Conservation (phyloP, 2,797 vertebrate genomes). For the Gallirallus australis region DNA sequence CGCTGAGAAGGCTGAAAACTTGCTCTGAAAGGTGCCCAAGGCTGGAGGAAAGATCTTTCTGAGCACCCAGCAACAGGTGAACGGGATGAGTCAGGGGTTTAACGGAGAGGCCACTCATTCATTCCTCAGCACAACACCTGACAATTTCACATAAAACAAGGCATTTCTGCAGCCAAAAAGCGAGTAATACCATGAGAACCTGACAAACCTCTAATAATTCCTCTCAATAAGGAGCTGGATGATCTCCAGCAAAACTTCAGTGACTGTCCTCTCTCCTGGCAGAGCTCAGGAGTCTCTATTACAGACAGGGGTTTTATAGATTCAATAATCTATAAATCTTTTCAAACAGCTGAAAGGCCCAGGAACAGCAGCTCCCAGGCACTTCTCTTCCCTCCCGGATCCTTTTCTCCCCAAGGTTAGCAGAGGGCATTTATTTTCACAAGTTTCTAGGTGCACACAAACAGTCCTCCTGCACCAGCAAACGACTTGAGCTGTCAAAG, state of each 20-base stretch:
- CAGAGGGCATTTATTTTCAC: background rate
- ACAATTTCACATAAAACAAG: background rate
- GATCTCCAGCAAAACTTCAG: background rate
- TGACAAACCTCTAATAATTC: slow-evolving; percentile 27
- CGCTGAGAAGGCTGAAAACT: background rate
- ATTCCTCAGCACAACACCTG: rapidly evolving
- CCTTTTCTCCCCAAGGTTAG: background rate
- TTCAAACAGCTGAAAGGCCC: background rate
- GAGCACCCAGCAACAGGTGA: slow-evolving; percentile 14
- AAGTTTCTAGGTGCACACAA: background rate
- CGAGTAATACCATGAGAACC: background rate
- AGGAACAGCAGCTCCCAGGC: background rate
- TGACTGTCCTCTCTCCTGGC: background rate
- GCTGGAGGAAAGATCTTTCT: background rate
- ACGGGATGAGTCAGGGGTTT: background rate
- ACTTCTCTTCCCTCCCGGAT: background rate
- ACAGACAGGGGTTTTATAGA: background rate
- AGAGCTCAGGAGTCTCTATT: background rate
- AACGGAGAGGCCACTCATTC: background rate
- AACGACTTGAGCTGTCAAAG: background rate
- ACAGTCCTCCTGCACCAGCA: background rate
- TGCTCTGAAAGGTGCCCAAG: background rate
- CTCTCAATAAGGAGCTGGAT: slow-evolving; percentile 28
- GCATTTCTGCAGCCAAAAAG: background rate
- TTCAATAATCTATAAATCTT: background rate